Evolutionary conservation across 2,113 vertebrate species (phyloP), one percentile per base, ranked within the genome.

Genomic region (Chlorodrepanis virens): DNA sequence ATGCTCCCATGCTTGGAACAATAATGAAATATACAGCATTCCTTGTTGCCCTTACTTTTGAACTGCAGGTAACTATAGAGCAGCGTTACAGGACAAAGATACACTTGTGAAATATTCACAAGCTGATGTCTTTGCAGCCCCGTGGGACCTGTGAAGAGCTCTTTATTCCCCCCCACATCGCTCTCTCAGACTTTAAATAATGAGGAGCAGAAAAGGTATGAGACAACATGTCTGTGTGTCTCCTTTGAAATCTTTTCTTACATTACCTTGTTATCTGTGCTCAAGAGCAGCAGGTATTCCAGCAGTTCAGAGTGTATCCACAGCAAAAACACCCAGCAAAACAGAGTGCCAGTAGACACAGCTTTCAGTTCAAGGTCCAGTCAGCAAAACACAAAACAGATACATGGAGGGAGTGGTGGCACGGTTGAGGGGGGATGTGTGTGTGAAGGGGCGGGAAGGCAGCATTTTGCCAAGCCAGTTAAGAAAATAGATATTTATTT

Each of bases 121-220:
- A 97, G 95, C 94, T 90, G 94, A 93, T 95, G 95, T 96, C 93
- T 96, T 94, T 90, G 82, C 63, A 79, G 84, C 93, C 96, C 92
- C 82, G 6, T 95, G 97, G 97, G 98, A 97, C 91, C 80, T 91
- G 82, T 93, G 96, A 97, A 96, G 93, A 96, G 95, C 82, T 95
- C 92, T 89, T 92, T 96, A 95, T 95, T 87, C 85, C 49, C 6
- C 28, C 90, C 91, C 91, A 81, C 87, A 92, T 95, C 79, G 90
- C 89, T 95, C 84, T 95, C 94, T 95, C 94, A 65, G 96, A 94
- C 91, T 97, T 98, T 97, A 97, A 97, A 96, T 97, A 96, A 96
- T 96, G 96, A 97, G 89, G 90, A 95, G 89, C 83, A 93, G 81
- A 95, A 95, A 95, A 97, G 71, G 79, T 91, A 95, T 61, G 92